Conservation (phyloP, 2,888 invertebrate genomes). For the Nephrotoma flavescens region DNA sequence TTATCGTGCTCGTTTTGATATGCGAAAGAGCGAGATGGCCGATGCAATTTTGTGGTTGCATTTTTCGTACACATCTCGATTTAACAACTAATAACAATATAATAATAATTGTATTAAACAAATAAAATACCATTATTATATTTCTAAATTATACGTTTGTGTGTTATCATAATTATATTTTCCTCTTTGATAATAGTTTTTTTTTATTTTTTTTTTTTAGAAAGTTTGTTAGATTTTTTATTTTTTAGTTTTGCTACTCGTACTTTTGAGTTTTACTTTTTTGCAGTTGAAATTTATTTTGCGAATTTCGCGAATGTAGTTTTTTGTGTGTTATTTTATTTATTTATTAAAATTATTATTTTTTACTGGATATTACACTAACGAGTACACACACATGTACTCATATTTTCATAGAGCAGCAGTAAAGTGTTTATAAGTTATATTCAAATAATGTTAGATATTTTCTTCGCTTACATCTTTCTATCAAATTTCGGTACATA, state of each 20-base stretch:
- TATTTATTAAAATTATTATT: neutral
- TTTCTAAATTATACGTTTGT: neutral
- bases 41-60: neutral
- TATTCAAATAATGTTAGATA: neutral
- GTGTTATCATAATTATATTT: neutral
- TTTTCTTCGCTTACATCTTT: neutral
- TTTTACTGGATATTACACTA: neutral
- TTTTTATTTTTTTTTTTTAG: too few species aligned
- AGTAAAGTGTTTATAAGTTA: neutral
- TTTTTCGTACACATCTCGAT: neutral
- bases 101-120: neutral
- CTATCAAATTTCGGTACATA: neutral
- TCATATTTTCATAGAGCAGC: neutral
- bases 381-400: too few species aligned
- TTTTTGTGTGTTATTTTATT: neutral
- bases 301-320: neutral
- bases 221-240: neutral
- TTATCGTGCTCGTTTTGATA: neutral
- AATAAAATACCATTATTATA: neutral
- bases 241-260: neutral
- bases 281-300: neutral
- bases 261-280: neutral
- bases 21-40: neutral
- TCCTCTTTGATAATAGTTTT: neutral
- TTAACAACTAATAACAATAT: neutral